These are phyloP conservation scores for Drosophila flavopinicola DNA, from an alignment of 2,888 invertebrate species.

Conservation along the genomic window DNA sequence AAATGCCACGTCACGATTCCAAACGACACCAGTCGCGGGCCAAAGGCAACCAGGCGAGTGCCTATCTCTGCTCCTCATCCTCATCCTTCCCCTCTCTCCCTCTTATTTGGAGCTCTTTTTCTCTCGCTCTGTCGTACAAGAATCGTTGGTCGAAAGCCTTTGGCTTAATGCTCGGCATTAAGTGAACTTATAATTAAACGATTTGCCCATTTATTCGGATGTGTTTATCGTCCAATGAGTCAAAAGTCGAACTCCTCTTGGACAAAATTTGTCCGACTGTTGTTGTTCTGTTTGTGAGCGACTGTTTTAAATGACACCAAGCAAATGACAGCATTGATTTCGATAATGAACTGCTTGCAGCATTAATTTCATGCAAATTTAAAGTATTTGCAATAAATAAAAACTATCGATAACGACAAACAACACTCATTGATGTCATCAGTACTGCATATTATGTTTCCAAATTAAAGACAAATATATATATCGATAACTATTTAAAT, in stretches of 20 bases:
- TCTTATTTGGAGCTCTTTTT: neutral
- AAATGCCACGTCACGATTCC: conserved; percentile 67
- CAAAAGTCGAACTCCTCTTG: conserved; percentile 35
- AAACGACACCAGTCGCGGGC: conserved; percentile 23
- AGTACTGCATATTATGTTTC: too few species aligned
- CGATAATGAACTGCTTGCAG: conserved; percentile 9
- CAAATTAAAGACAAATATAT: neutral
- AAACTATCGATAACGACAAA: too few species aligned
- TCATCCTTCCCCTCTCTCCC: neutral
- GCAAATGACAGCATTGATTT: conserved; percentile 23
- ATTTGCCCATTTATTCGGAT: conserved; percentile 73
- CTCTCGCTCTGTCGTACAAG: conserved; percentile 10
- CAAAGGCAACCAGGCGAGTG: conserved; percentile 39
- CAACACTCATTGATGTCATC: too few species aligned
- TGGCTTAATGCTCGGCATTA: conserved; percentile 67
- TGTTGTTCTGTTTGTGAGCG: conserved; percentile 11
- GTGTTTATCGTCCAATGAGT: conserved; percentile 62
- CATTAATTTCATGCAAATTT: neutral
- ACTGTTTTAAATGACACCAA: conserved; percentile 11
- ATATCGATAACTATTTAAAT: neutral
- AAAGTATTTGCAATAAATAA: neutral
- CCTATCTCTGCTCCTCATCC: conserved; percentile 6
- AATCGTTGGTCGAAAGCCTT: conserved; percentile 55
- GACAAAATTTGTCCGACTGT: conserved; percentile 26
- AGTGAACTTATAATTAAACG: conserved; percentile 81